Base-by-base conservation (phyloP, 2,113 vertebrate genomes). In the Spea bombifrons region DNA sequence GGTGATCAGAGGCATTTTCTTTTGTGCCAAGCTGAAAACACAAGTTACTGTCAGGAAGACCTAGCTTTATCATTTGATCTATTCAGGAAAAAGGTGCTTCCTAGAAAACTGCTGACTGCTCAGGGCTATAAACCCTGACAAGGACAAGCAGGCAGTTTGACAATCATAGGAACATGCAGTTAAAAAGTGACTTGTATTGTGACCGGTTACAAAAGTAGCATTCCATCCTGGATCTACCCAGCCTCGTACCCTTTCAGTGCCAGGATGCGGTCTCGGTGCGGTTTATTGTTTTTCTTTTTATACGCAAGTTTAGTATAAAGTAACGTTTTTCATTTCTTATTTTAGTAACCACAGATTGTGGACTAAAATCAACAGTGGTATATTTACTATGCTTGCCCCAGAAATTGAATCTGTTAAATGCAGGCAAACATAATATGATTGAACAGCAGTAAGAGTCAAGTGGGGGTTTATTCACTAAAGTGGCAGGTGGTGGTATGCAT, bases 11-110 rank as follows among this genome's bases (percentile, higher is more conserved):
- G 45, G 59, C 17, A 59, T 45, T 44, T 65, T 65, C 68, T 76
- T 71, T 6, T 78, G 47, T 71, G 53, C 45, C 68, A 46, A 69
- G 7, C 52, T 57, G 30, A 75, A 74, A 72, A 52, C 10, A 75
- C 64, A 75, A 67, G 6, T 61, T n/a, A n/a, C 52, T 55, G 71
- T 48, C 71, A 81, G 78, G 69, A 63, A 81, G 78, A 81, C 45
- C 64, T 50, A 8, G 59, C 59, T 68, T 71, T 68, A 78, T 71
- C 57, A 15, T 8, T 8, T 0, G 0, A n/a, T 78, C 43, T 74
- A 16, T 7, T 82, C 86, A 85, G 89, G 88, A 88, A 88, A 89
- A 90, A 89, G 87, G 82, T 88, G 86, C 83, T 90, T 90, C 89
- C 89, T 89, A 83, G 85, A 79, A 81, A 83, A 85, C 78, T 83